Evolutionary conservation across 2,888 invertebrate genomes (phyloP), one percentile per base, ranked within the genome.

Genomic region (Ypsolopha scabrella): DNA sequence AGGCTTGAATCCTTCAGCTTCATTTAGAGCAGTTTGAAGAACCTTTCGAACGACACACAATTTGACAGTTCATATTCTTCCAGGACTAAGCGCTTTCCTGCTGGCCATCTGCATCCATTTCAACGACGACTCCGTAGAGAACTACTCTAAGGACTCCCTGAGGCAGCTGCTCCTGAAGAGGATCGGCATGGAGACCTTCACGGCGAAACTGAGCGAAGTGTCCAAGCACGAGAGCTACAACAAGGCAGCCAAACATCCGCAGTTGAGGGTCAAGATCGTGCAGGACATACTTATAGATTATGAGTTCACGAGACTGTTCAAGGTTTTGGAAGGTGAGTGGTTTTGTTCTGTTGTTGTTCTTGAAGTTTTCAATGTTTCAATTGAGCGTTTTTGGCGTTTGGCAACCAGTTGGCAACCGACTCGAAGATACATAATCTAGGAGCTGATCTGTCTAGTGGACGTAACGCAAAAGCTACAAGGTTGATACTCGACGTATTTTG

Each of bases 301-400:
- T 72, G 96, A 98, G 79, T 99, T 98, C 85, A 97, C 98, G 66
- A 91, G 92, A 67, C 86, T 98, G 34, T 95, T 96, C 72, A 98
- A 97, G 76, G 89, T 89, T 0, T 75, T 94, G 37, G 95, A 95
- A 81, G 87, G 92, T 91, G 62, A 72, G 75, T 69, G 3, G 1
- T 9, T 4, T 10, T 43, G 33, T 48, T 24, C 13, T 24, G 24
- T 24, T 24, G 2, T 24, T 24, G 24, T 24, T 24, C 4, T 24
- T 24, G 4, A 3, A 24, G 2, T 24, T 24, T 24, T 24, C n/a
- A n/a, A n/a, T n/a, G n/a, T n/a, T n/a, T n/a, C n/a, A n/a, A n/a
- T n/a, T n/a, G n/a, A n/a, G n/a, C n/a, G n/a, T n/a, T n/a, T n/a
- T n/a, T n/a, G n/a, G n/a, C n/a, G n/a, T n/a, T n/a, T n/a, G n/a